Conservation (phyloP, 2,113 vertebrate species). For the Felis catus region DNA sequence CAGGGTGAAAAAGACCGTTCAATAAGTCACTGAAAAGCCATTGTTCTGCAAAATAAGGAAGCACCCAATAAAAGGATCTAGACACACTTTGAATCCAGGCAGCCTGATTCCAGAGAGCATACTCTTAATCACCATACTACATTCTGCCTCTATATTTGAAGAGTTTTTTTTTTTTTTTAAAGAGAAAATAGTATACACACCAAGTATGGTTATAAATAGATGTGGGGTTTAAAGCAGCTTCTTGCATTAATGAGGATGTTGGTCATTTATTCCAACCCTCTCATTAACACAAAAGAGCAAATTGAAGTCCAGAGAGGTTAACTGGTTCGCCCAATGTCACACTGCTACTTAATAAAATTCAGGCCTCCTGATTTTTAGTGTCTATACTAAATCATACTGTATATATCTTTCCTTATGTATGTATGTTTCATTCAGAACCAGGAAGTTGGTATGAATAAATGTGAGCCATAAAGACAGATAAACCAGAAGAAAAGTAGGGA, state of each 20-base stretch:
- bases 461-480: background rate
- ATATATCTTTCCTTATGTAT: background rate
- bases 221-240: background rate
- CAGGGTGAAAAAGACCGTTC: background rate
- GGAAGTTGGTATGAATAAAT: background rate
- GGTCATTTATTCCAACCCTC: background rate
- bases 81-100: background rate
- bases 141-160: background rate
- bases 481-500: background rate
- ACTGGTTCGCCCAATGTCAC: background rate
- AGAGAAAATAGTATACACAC: background rate
- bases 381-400: background rate
- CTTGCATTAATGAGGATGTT: background rate
- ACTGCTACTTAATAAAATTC: background rate
- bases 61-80: background rate
- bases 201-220: background rate
- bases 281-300: conserved; percentile 16
- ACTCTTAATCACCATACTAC: background rate
- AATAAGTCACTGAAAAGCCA: background rate
- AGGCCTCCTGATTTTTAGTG: background rate
- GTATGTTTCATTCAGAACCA: background rate
- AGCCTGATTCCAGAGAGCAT: background rate
- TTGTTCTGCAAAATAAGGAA: conserved; percentile 18
- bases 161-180: background rate
- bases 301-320: background rate